Evolutionary conservation across 2,797 vertebrate species (phyloP).

Genomic region (Etheostoma perlongum): DNA sequence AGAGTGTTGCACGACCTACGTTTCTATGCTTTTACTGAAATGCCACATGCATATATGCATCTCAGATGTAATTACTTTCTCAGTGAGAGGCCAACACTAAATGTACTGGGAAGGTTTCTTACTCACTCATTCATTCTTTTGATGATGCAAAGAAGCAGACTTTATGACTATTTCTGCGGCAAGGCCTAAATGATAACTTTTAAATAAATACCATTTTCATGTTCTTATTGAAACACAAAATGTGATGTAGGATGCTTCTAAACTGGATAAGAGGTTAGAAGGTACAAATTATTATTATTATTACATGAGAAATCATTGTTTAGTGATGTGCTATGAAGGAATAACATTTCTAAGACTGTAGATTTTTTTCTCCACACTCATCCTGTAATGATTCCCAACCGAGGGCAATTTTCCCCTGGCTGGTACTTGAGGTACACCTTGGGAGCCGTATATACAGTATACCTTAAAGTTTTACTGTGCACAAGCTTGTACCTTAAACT

Average conservation of each 20-base stretch:
- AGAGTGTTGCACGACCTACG: slow-evolving; percentile 47
- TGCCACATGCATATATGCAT: slow-evolving; percentile 81
- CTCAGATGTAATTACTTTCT: slow-evolving; percentile 77
- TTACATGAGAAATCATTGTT: slow-evolving; percentile 29
- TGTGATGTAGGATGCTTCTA: slow-evolving; percentile 52
- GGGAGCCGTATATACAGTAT: not conserved
- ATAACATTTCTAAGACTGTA: slow-evolving; percentile 10
- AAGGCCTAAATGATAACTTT: slow-evolving; percentile 63
- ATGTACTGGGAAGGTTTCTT: slow-evolving; percentile 66
- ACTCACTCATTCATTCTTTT: slow-evolving; percentile 63
- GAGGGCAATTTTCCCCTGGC: not conserved
- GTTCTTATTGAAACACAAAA: slow-evolving; percentile 51
- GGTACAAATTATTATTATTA: slow-evolving; percentile 46
- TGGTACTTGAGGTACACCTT: not conserved
- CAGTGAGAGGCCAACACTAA: slow-evolving; percentile 73
- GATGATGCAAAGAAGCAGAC: slow-evolving; percentile 67
- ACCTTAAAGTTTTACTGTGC: not conserved
- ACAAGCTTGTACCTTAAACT: not conserved
- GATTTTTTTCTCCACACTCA: not conserved
- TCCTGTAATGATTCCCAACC: not conserved
- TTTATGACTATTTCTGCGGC: slow-evolving; percentile 54
- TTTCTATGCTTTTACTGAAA: slow-evolving; percentile 86
- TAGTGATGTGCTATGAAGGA: slow-evolving; percentile 2
- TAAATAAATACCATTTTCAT: slow-evolving; percentile 52
- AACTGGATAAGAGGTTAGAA: slow-evolving; percentile 38